phyloP scores from a whole-genome alignment of 2,888 invertebrate genomes.

The Trissonchulus latispiculum region DNA sequence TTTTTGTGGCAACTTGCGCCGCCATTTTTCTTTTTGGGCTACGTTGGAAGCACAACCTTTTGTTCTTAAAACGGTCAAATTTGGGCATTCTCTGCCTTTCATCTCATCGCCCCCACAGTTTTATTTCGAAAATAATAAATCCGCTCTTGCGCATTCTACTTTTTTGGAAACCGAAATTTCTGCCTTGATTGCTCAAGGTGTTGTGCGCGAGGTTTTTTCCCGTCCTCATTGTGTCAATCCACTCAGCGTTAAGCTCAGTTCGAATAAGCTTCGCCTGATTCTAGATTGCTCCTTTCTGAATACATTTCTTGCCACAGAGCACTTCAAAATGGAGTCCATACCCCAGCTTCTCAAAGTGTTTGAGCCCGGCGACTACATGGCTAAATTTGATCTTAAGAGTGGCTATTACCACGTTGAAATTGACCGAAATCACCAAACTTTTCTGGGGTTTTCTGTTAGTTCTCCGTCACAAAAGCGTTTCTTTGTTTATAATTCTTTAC shows the following conservation, averaged over 20 bases:
- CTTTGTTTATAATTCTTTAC: too few relatives aligned
- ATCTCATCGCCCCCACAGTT: not conserved
- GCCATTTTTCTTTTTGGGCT: not conserved
- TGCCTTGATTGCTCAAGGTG: not conserved
- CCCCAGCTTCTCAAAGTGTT: not conserved
- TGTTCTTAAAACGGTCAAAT: not conserved
- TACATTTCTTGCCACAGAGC: not conserved
- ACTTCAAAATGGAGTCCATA: not conserved
- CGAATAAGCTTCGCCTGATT: not conserved
- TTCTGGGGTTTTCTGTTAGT: too few relatives aligned
- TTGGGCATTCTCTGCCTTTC: not conserved
- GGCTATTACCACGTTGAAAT: too few relatives aligned
- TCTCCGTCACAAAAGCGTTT: too few relatives aligned
- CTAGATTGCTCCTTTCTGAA: not conserved
- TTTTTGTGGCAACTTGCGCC: not conserved
- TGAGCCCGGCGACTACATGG: not conserved
- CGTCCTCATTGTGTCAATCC: not conserved
- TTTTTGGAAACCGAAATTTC: not conserved
- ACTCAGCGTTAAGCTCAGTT: not conserved
- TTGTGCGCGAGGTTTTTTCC: not conserved
- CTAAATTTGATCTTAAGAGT: too few relatives aligned
- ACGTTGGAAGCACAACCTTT: not conserved
- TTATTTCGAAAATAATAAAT: not conserved
- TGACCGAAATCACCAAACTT: too few relatives aligned
- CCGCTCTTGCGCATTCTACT: not conserved